Evolutionary conservation across 2,797 vertebrate species (phyloP).

Genomic region (Enteromius anoplus): DNA sequence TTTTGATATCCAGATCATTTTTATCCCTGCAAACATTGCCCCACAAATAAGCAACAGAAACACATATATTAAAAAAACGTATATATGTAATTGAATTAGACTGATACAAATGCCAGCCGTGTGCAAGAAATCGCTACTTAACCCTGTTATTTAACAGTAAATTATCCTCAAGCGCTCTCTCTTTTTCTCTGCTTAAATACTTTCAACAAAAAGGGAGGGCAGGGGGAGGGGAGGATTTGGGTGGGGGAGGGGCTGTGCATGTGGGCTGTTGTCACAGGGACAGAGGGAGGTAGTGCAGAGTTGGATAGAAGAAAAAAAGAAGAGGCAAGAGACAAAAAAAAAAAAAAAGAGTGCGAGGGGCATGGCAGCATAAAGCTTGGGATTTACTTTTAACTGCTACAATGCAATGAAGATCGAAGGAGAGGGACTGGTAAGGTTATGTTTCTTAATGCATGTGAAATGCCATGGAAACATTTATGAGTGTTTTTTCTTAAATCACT

Average conservation of each 20-base stretch:
- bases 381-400: conserved; percentile 37
- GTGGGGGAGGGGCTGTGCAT: conserved; percentile 55
- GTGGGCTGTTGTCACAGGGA: conserved; percentile 53
- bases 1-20: background rate
- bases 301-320: conserved; percentile 36
- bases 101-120: background rate
- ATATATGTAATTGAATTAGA: background rate
- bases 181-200: conserved; percentile 45
- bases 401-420: conserved; percentile 35
- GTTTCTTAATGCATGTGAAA: conserved; percentile 25
- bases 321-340: conserved; percentile 19
- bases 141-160: background rate
- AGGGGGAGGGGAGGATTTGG: conserved; percentile 48
- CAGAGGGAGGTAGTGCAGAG: conserved; percentile 36
- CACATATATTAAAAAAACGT: background rate
- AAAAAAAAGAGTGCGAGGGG: conserved; percentile 8
- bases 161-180: background rate
- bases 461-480: background rate
- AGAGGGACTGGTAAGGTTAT: conserved; percentile 41
- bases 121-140: conserved; percentile 2
- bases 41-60: background rate
- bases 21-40: background rate
- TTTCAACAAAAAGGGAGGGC: conserved; percentile 34
- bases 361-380: conserved; percentile 40
- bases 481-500: background rate